Evolutionary conservation across 2,113 vertebrate genomes (phyloP), one percentile per base, ranked within the genome.

Genomic region (Mesoclemmys tuberculata): DNA sequence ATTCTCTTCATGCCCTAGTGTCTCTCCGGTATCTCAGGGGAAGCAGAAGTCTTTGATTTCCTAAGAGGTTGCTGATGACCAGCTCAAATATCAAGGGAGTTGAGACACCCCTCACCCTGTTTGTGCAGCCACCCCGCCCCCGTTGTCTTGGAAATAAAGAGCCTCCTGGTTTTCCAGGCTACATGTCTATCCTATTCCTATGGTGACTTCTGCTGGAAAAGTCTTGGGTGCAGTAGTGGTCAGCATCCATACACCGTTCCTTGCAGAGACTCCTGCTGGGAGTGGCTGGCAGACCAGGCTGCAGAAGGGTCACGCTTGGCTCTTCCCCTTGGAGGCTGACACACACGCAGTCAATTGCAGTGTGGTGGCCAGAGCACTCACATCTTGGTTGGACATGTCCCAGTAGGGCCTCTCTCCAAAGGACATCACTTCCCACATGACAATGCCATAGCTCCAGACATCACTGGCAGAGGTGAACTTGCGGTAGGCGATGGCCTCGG

Each of bases 361-460:
- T 35, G 21, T 41, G 3, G 41, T 41, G 41, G 5, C 79, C 29
- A 19, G 27, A 41, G 44, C 82, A 97, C 98, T 98, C 97, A 99
- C 98, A 2, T 99, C 98, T 97, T 99, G 98, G 95, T 99, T 99
- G 95, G 98, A 99, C 98, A 99, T 99, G 95, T 99, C 98, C 98
- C 98, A 99, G 81, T 99, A 99, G 52, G 98, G 98, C 85, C 98
- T 98, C 95, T 99, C 98, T 91, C 98, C 98, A 10, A 98, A 99
- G 3, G 98, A 98, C 98, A 99, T 98, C 94, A 99, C 98, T 97
- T 99, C 98, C 98, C 98, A 99, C 98, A 99, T 98, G 96, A 99
- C 98, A 12, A 99, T 99, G 79, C 98, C 98, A 0, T 99, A 99
- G 94, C 98, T 99, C 98, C 98, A 98, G 80, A 98, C 98, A 0